Evolutionary conservation across 2,113 vertebrate species (phyloP), one percentile per base, ranked within the genome.

Genomic region (Thamnophis sirtalis): DNA sequence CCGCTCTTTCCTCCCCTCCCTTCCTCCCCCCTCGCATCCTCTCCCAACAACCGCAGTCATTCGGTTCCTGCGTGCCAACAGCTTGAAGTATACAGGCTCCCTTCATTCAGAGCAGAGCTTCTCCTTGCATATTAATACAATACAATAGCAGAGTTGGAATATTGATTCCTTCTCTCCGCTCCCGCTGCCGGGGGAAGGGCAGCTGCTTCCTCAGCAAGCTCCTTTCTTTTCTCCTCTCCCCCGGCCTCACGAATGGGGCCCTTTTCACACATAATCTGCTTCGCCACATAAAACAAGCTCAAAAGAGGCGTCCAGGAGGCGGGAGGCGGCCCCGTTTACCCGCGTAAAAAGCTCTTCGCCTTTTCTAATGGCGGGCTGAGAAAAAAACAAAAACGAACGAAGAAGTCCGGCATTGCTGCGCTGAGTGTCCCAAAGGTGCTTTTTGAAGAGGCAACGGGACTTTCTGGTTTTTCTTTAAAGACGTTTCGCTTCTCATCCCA

Each of bases 71-170:
- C 87, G 73, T 89, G 91, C 91, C 91, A 89, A 50, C 68, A 84
- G 91, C 54, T 68, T 60, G 85, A 91, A 87, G 85, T 38, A 80
- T 89, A 92, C 87, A 92, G 88, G 55, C 73, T 60, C 54, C 73
- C 91, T 92, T 92, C 87, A 92, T 92, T 92, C 87, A 85, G 54
- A 86, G 91, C 19, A 50, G 85, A 55, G 54, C n/a, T 84, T 89
- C 91, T 92, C 80, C 91, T 88, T 92, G 91, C 91, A 92, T 92
- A 92, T 43, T 43, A 43, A 43, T 43, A 43, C 43, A 43, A 43
- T 43, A 43, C 43, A 43, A 43, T 43, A 43, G 43, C 43, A 43
- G 43, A 43, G 43, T 43, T 43, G 43, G 43, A 43, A 43, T 43
- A 43, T 92, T 92, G 87, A 92, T 92, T 85, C 54, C 80, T 84